Evolutionary conservation across 2,113 vertebrate genomes (phyloP), one percentile per base, ranked within the genome.

Genomic region (Indri indri): DNA sequence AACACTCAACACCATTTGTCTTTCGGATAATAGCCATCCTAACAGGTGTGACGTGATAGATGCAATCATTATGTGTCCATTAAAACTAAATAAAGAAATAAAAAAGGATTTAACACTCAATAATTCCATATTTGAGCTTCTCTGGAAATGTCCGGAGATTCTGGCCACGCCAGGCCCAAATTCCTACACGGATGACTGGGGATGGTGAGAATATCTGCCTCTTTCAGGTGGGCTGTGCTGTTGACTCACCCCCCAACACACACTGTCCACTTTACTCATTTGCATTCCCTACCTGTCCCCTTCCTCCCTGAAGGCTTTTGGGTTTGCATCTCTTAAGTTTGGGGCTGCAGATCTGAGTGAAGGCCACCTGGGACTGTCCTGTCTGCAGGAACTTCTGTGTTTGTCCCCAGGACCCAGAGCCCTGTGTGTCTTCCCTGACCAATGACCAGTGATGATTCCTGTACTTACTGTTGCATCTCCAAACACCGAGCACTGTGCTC

Each of bases 111-210:
- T 86, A 30, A 74, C 30, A 34, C 13, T 74, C 34, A 77, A 63
- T 87, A 77, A 73, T 87, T 96, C 54, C n/a, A 34, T 8, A 74
- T 30, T 30, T 79, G 83, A 70, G 25, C 16, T 92, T 84, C 68
- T 84, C 63, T 63, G 27, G 52, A 82, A 79, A 30, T 18, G 3
- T 6, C 16, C 30, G 63, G 54, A 83, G 32, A 37, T 14, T 50
- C 47, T 59, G 80, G 61, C 61, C 32, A 34, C 2, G 0, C 7
- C 10, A 40, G 47, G 17, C 61, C 73, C 8, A 8, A 20, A 17
- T 61, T 74, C 32, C 57, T 18, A 9, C 4, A 0, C 17, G 30
- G 52, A 23, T 0, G 2, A 5, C 32, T 17, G 23, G 9, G 4
- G 8, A 14, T 25, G 20, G 16, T 27, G 16, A 18, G 37, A 30